phyloP scores from a whole-genome alignment of 2,888 invertebrate genomes.

The Seladonia tumulorum region DNA sequence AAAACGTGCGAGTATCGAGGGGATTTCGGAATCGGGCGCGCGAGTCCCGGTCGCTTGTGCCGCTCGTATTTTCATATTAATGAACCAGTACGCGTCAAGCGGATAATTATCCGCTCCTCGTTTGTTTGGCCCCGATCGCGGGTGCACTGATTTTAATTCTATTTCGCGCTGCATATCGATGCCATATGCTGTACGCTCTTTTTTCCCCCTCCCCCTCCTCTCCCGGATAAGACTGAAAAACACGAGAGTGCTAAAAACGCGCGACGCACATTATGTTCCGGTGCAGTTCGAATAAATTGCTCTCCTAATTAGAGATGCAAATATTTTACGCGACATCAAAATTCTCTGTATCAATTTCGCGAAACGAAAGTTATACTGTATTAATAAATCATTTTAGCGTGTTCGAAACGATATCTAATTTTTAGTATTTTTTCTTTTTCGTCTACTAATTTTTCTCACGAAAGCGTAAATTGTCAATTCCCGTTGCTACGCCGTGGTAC shows the following conservation, averaged over 20 bases:
- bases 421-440: no score
- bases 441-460: no score
- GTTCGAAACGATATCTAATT: no score
- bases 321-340: no score
- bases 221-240: background rate
- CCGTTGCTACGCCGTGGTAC: no score
- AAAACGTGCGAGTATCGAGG: slow-evolving; percentile 20
- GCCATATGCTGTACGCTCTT: background rate
- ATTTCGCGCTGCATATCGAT: slow-evolving; percentile 1
- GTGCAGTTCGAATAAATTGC: background rate
- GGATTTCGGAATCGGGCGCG: slow-evolving; percentile 22
- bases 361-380: no score
- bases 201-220: no score
- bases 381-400: no score
- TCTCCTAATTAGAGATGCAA: background rate
- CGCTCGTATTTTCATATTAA: slow-evolving; percentile 41
- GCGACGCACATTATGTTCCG: background rate
- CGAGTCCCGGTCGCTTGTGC: background rate
- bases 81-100: slow-evolving; percentile 4
- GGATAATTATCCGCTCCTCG: slow-evolving; percentile 36
- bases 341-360: no score
- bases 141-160: slow-evolving; percentile 2
- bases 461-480: no score
- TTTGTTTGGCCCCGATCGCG: slow-evolving; percentile 20
- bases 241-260: background rate